These are phyloP conservation scores for Drosophila acutilabella DNA, from an alignment of 2,888 invertebrate genomes.

Conservation along the genomic window DNA sequence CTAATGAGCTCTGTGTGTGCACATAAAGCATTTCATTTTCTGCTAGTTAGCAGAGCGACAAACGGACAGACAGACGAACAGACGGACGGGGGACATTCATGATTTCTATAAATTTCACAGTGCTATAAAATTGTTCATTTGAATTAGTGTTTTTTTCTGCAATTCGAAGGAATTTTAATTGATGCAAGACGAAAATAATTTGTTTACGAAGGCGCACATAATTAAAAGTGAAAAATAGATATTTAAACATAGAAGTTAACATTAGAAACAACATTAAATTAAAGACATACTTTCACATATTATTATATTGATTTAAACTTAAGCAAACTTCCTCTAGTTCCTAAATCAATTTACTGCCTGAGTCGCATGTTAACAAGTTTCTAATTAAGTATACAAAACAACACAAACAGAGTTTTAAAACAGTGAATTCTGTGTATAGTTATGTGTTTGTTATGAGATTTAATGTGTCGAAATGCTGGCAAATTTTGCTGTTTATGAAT, in stretches of 20 bases:
- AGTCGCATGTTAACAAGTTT: too few relatives aligned
- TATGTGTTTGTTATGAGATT: conserved; percentile 1
- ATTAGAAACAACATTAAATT: too few relatives aligned
- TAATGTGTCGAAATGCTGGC: conserved; percentile 27
- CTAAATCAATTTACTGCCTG: too few relatives aligned
- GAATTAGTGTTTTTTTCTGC: conserved; percentile 2
- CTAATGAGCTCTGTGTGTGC: conserved; percentile 74
- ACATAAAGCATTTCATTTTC: conserved; percentile 69
- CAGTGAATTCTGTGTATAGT: conserved; percentile 1
- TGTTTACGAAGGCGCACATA: not conserved
- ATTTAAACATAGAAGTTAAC: not conserved
- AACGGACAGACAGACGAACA: not conserved
- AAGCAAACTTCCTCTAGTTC: too few relatives aligned
- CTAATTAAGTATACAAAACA: too few relatives aligned
- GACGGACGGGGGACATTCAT: conserved; percentile 15
- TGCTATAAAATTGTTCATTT: conserved; percentile 27
- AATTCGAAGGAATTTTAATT: conserved; percentile 48
- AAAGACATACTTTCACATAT: too few relatives aligned
- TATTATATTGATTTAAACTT: too few relatives aligned
- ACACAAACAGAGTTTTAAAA: not conserved
- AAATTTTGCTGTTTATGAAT: conserved; percentile 27
- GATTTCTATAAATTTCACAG: conserved; percentile 57
- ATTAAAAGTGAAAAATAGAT: not conserved
- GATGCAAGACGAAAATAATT: conserved; percentile 25
- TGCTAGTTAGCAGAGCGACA: conserved; percentile 39